These are phyloP conservation scores for Aphaenogaster rudis DNA, from an alignment of 1,140 invertebrate genomes.

Conservation along the genomic window DNA sequence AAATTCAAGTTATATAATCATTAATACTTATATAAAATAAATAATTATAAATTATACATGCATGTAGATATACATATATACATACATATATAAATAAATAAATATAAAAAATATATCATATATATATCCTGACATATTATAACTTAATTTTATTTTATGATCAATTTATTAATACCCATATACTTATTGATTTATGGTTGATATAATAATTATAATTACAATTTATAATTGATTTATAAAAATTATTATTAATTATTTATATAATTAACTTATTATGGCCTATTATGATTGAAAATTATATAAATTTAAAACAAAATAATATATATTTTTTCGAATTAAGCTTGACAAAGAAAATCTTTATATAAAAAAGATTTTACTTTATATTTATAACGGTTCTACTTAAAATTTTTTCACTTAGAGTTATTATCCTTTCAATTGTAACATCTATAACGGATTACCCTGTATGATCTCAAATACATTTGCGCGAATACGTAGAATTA, in stretches of 20 bases:
- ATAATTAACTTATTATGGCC: neutral
- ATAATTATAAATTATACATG: neutral
- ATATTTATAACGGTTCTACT: neutral
- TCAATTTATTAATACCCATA: too few relatives aligned
- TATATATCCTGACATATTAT: too few relatives aligned
- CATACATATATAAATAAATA: neutral
- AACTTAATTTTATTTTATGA: too few relatives aligned
- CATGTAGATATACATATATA: neutral
- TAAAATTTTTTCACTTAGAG: neutral
- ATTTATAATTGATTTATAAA: neutral
- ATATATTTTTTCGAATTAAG: neutral
- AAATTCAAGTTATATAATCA: neutral
- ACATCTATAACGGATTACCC: neutral
- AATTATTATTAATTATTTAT: conserved; percentile 10
- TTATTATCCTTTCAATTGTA: neutral
- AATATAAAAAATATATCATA: neutral
- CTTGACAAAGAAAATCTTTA: neutral
- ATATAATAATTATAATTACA: neutral
- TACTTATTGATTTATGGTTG: neutral
- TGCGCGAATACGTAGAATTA: neutral
- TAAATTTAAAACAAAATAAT: conserved; percentile 8
- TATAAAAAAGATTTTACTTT: neutral
- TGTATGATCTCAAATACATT: neutral
- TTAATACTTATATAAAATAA: neutral
- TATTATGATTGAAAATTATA: neutral